phyloP scores from a whole-genome alignment of 2,797 vertebrate species.

The Carapus acus region DNA sequence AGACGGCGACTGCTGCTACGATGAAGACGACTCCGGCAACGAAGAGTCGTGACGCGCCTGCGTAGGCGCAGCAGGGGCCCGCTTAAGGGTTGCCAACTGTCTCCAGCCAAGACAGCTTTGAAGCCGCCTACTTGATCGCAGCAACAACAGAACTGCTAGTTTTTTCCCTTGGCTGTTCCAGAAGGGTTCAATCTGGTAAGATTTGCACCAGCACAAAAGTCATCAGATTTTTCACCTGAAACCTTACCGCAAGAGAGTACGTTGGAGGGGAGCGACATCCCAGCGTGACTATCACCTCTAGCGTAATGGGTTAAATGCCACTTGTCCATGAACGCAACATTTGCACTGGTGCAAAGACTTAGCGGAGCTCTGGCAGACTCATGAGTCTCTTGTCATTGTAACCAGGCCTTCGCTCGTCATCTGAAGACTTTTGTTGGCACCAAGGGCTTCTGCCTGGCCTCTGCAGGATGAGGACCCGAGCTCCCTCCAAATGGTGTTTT shows the following conservation, averaged over 20 bases:
- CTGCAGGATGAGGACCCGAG: slow-evolving; percentile 19
- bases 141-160: slow-evolving; percentile 52
- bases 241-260: slow-evolving; percentile 39
- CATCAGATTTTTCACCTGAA: slow-evolving; percentile 41
- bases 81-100: slow-evolving; percentile 50
- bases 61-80: slow-evolving; percentile 32
- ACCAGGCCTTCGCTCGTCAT: slow-evolving; percentile 30
- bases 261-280: slow-evolving; percentile 16
- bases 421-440: too few relatives aligned
- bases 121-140: slow-evolving; percentile 56
- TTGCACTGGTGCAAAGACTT: slow-evolving; percentile 64
- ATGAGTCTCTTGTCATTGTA: slow-evolving; percentile 48
- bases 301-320: slow-evolving; percentile 36
- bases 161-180: slow-evolving; percentile 37
- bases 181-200: slow-evolving; percentile 47
- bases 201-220: slow-evolving; percentile 68
- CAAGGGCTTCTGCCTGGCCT: slow-evolving; percentile 21
- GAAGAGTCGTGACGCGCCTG: slow-evolving; percentile 84
- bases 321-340: slow-evolving; percentile 44
- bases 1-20: slow-evolving; percentile 79
- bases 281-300: slow-evolving; percentile 12
- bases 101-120: slow-evolving; percentile 50
- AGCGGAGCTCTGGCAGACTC: slow-evolving; percentile 35
- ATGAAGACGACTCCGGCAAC: slow-evolving; percentile 84
- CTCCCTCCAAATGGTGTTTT: slow-evolving; percentile 38